These are phyloP conservation scores for Coelopa pilipes DNA, from an alignment of 2,888 invertebrate genomes.

Conservation along the genomic window DNA sequence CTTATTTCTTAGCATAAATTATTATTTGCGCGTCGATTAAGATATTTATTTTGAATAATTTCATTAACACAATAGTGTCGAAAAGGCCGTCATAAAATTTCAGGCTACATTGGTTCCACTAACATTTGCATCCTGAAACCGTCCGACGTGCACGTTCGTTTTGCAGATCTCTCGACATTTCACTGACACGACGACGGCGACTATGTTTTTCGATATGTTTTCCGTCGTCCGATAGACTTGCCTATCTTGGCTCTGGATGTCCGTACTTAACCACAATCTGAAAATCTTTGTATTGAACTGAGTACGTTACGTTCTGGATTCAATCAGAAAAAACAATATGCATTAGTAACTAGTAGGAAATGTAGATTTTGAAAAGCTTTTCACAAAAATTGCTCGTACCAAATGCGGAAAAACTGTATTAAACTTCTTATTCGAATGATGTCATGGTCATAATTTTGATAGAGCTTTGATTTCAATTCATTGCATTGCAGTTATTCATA, in stretches of 20 bases:
- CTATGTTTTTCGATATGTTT: neutral
- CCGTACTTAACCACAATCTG: neutral
- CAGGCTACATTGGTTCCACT: slow-evolving; percentile 1
- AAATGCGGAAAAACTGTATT: too few species aligned
- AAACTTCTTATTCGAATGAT: neutral
- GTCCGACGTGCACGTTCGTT: slow-evolving; percentile 30
- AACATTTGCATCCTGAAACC: slow-evolving; percentile 25
- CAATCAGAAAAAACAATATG: neutral
- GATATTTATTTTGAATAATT: neutral
- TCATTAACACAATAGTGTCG: slow-evolving; percentile 3
- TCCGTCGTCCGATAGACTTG: neutral
- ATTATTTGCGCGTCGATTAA: slow-evolving; percentile 2
- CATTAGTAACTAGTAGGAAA: neutral
- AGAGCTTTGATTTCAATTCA: too few species aligned
- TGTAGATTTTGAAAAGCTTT: too few species aligned
- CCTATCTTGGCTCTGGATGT: neutral
- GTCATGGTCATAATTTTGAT: neutral
- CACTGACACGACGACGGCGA: slow-evolving; percentile 22
- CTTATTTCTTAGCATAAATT: neutral
- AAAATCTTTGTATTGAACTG: neutral
- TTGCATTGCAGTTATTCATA: neutral
- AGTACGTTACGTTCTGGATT: slow-evolving; percentile 21
- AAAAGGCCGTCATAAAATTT: neutral
- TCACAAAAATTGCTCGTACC: too few species aligned
- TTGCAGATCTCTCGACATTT: slow-evolving; percentile 28